A percentile compares a stretch with the other conserved stretches of the same genome.
These are phyloP conservation scores for Copsychus sechellarum DNA, from an alignment of 2,113 vertebrate species.

Conservation along the genomic window DNA sequence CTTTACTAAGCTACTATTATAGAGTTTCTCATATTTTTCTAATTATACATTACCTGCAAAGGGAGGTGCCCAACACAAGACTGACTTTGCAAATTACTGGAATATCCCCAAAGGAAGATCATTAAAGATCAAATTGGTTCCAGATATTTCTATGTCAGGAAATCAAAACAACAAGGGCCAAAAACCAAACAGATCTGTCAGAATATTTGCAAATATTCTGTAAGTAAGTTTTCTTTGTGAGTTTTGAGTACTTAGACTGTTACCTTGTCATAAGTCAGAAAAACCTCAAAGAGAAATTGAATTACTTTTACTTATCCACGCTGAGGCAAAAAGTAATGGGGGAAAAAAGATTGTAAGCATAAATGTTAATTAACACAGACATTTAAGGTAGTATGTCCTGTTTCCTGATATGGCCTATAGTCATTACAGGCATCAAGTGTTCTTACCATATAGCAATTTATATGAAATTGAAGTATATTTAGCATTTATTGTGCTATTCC, in stretches of 20 bases:
- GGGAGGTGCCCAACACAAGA: slow-evolving; percentile 52
- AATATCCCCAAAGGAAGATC: not conserved
- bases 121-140: not conserved
- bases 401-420: not conserved
- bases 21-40: slow-evolving; percentile 63
- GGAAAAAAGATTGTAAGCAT: not conserved
- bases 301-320: not conserved
- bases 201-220: not conserved
- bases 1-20: slow-evolving; percentile 64
- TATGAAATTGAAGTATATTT: not conserved
- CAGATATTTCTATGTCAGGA: not conserved
- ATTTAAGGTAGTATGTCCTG: not conserved
- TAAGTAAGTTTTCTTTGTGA: not conserved
- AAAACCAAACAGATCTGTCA: not conserved
- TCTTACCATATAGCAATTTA: not conserved
- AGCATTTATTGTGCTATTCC: not conserved
- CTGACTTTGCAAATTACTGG: not conserved
- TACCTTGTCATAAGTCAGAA: not conserved
- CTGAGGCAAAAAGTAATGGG: not conserved
- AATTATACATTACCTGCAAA: slow-evolving; percentile 46
- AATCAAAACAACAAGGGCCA: not conserved
- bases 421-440: not conserved
- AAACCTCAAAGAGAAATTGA: not conserved
- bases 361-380: not conserved
- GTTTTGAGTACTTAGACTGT: not conserved